A percentile compares a stretch with the other conserved stretches of the same genome.
phyloP scores from a whole-genome alignment of 2,888 invertebrate genomes.

The Pilophorus perplexus region DNA sequence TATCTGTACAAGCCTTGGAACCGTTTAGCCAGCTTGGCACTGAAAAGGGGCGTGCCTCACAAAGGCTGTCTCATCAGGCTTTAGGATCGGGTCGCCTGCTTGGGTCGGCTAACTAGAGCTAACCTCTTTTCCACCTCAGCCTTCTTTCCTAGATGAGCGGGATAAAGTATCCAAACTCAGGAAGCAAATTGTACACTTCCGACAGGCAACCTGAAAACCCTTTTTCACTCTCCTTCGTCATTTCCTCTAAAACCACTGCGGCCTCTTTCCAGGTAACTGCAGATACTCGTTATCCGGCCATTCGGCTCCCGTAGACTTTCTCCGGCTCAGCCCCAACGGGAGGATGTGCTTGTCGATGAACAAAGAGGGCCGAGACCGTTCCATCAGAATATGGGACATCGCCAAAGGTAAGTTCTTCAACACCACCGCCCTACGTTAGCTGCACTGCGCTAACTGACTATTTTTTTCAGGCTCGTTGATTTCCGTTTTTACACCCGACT shows the following conservation, averaged over 20 bases:
- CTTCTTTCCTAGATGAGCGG: no score
- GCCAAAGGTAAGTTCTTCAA: slow-evolving; percentile 61
- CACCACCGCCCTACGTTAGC: not conserved
- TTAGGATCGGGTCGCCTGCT: no score
- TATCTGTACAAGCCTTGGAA: no score
- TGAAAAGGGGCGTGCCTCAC: no score
- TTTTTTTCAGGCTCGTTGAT: slow-evolving; percentile 65
- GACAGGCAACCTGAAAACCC: no score
- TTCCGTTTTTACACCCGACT: slow-evolving; percentile 75
- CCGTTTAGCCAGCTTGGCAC: no score
- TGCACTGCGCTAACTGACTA: slow-evolving; percentile 18
- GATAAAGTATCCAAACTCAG: no score
- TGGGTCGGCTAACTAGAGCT: no score
- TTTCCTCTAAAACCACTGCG: not conserved
- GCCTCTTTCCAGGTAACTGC: slow-evolving; percentile 59
- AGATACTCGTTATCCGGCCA: slow-evolving; percentile 74
- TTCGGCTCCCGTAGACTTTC: slow-evolving; percentile 70
- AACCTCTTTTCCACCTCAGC: no score
- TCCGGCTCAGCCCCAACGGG: slow-evolving; percentile 71
- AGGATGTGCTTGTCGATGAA: slow-evolving; percentile 73
- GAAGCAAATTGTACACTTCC: no score
- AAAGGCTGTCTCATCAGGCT: no score
- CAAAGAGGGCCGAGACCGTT: slow-evolving; percentile 67
- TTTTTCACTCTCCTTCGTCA: no score
- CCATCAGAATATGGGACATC: slow-evolving; percentile 78